Base-by-base conservation (phyloP, 2,797 vertebrate species). In the Phoeniculus purpureus region DNA sequence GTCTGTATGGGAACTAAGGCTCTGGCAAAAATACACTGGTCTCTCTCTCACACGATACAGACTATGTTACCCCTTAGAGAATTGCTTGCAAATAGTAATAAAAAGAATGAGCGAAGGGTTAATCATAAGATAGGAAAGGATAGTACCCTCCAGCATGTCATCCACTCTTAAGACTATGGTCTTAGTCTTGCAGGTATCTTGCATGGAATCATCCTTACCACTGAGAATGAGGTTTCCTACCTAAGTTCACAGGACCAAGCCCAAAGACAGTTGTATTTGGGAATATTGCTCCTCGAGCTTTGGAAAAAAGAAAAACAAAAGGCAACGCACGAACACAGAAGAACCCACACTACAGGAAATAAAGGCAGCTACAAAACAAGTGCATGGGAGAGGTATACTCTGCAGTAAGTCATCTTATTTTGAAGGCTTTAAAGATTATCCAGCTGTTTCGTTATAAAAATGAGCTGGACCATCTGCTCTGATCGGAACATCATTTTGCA, bases 1-100 rank as follows among this genome's bases (percentile, higher is more conserved):
- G 43, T 14, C 14, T 15, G 43, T 43, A 43, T 43, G 45, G 75
- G n/a, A 6, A 2, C 3, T 14, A 10, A 1, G 0, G 25, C 26
- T 84, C 25, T 73, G 64, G 15, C 50, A 19, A 54, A 50, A 61
- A 43, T 52, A 27, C 9, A 21, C 12, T 7, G 20, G 16, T 64
- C n/a, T 0, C 6, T 8, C 8, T 8, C 18, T 60, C 47, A 58
- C 14, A 43, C 43, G 16, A n/a, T 7, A 18, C 25, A 11, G 34
- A 10, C 9, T 67, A 27, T 31, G 48, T 43, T 50, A 52, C 4
- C 11, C 15, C 25, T 58, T 15, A 45, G 4, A 90, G 6, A 76
- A 70, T 1, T 65, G 26, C 16, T 80, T 89, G 25, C 56, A 79
- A 81, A 61, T 65, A 51, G 52, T 71, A 45, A 13, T 16, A 1